Percentiles rank a stretch among this genome's conserved stretches.
phyloP scores from a whole-genome alignment of 2,797 vertebrate genomes.

The Premnoplex brunnescens region DNA sequence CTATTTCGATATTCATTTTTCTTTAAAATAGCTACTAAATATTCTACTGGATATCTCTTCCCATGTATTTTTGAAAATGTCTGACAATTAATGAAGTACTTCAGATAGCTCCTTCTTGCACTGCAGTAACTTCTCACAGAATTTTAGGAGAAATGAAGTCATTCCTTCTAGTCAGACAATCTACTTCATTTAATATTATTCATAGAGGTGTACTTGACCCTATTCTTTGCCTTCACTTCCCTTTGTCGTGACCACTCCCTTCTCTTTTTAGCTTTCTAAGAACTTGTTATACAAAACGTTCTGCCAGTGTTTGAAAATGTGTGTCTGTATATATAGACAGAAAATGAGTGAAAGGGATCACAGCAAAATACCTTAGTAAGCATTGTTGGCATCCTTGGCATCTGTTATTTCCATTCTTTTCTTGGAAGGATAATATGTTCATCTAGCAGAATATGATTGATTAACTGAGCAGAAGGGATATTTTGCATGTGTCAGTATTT shows the following conservation, averaged over 20 bases:
- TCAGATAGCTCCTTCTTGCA: neutral
- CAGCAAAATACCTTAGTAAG: slow-evolving; percentile 47
- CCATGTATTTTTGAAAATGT: neutral
- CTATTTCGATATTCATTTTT: neutral
- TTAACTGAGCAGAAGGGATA: slow-evolving; percentile 43
- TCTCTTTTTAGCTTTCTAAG: neutral
- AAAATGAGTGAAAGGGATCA: neutral
- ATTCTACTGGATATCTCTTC: neutral
- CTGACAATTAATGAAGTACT: neutral
- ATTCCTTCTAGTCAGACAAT: neutral
- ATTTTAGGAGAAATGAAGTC: neutral
- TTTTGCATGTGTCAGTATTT: neutral
- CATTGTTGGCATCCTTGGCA: neutral
- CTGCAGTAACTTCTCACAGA: neutral
- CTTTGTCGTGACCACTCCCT: neutral
- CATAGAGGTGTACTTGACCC: neutral
- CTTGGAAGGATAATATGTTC: slow-evolving; percentile 31
- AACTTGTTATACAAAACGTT: neutral
- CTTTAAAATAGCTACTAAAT: neutral
- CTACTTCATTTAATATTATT: neutral
- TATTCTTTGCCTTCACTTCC: neutral
- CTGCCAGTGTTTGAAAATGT: neutral
- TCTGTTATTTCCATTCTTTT: slow-evolving; percentile 25
- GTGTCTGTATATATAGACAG: neutral
- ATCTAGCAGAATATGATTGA: slow-evolving; percentile 47